phyloP scores from a whole-genome alignment of 2,113 vertebrate species.

The Elanus axillaris region DNA sequence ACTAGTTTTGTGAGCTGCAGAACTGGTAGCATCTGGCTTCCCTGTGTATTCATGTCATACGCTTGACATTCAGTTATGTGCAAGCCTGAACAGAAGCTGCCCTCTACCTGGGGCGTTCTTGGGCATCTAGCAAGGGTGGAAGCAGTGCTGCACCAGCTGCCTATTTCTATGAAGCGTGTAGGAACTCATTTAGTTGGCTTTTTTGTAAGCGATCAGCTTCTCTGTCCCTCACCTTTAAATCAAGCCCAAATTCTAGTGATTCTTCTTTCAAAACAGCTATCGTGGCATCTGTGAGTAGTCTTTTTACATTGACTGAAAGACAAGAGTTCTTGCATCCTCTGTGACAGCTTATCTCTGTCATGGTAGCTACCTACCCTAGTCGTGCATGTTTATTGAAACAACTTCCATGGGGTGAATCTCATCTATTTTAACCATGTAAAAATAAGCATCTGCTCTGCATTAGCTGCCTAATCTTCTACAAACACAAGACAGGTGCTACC shows the following conservation, averaged over 20 bases:
- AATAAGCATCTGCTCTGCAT: not conserved
- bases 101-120: not conserved
- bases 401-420: not conserved
- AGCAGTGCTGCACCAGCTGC: not conserved
- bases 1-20: not conserved
- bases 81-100: slow-evolving; percentile 32
- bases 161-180: not conserved
- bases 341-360: not conserved
- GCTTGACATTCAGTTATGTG: not conserved
- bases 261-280: not conserved
- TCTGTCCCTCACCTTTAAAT: not conserved
- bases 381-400: not conserved
- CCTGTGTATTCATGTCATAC: not conserved
- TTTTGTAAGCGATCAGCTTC: not conserved
- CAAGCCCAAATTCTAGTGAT: not conserved
- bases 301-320: not conserved
- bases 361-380: not conserved
- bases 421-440: not conserved
- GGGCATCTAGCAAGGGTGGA: not conserved
- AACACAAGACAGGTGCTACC: not conserved
- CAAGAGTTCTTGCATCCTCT: not conserved
- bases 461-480: not conserved
- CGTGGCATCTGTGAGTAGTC: rapidly evolving
- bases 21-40: slow-evolving; percentile 24
- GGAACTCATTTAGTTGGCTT: not conserved